Conservation (phyloP, 2,797 vertebrate species). For the Catamblyrhynchus diadema region DNA sequence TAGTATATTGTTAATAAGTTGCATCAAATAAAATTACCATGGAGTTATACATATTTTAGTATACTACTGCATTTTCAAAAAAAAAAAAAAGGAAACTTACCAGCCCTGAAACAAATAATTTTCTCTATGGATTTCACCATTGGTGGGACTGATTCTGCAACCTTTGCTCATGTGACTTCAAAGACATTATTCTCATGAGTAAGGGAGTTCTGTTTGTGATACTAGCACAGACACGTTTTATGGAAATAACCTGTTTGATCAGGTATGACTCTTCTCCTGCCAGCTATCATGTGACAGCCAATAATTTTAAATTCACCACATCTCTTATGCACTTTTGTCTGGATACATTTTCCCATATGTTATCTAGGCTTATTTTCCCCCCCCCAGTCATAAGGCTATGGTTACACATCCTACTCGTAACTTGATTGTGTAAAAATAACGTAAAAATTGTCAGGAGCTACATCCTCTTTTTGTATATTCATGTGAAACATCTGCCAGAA, state of each 20-base stretch:
- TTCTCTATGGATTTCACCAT: conserved; percentile 13
- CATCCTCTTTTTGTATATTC: not conserved
- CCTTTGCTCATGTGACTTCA: conserved; percentile 46
- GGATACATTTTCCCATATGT: conserved; percentile 46
- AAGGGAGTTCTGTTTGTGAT: conserved; percentile 47
- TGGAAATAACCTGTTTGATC: conserved; percentile 66
- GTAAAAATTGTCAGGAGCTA: not conserved
- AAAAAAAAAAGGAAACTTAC: not conserved
- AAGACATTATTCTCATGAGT: conserved; percentile 52
- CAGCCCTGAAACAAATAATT: not conserved
- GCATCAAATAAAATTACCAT: not conserved
- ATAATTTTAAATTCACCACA: conserved; percentile 48
- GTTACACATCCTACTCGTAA: not conserved
- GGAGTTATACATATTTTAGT: not conserved
- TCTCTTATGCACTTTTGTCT: conserved; percentile 25
- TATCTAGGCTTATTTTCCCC: not conserved
- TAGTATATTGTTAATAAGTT: not conserved
- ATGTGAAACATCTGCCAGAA: not conserved
- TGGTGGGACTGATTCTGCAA: conserved; percentile 52
- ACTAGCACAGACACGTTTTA: conserved; percentile 64
- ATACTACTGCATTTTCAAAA: not conserved
- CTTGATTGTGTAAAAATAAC: not conserved
- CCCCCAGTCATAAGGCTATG: not conserved
- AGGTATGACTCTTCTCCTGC: conserved; percentile 53
- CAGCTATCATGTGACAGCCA: conserved; percentile 57